Conservation (phyloP, 1,140 invertebrate genomes). For the Drosophila paulistorum region DNA sequence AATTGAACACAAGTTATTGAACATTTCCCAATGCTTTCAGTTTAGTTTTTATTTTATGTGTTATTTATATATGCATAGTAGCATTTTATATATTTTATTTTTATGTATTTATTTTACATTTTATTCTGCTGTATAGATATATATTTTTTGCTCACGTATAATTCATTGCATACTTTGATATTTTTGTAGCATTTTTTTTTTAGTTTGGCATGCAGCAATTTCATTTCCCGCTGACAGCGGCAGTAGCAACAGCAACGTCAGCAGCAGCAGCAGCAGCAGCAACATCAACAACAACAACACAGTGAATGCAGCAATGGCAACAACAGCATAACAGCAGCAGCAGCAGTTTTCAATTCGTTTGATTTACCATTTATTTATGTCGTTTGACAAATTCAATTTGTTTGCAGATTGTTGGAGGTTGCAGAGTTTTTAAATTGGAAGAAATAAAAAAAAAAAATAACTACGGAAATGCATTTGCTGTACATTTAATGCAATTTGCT, state of each 20-base stretch:
- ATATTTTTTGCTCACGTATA: constrained; percentile 38
- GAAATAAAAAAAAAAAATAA: constrained; percentile 37
- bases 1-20: constrained; percentile 17
- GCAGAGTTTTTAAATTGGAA: not conserved
- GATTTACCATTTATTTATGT: constrained; percentile 73
- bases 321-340: not conserved
- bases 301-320: not conserved
- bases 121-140: constrained; percentile 29
- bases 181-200: not conserved
- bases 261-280: not conserved
- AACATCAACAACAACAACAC: not conserved
- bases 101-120: constrained; percentile 25
- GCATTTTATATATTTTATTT: constrained; percentile 39
- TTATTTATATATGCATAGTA: constrained; percentile 21
- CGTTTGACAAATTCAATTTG: constrained; percentile 72
- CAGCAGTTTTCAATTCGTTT: constrained; percentile 65
- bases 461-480: constrained; percentile 24
- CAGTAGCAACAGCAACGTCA: constrained; percentile 23
- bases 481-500: constrained; percentile 63
- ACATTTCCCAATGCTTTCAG: constrained; percentile 33
- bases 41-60: constrained; percentile 3
- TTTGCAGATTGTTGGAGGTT: constrained; percentile 18
- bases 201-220: constrained; percentile 59
- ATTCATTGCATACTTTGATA: constrained; percentile 58
- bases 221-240: constrained; percentile 63